These are phyloP conservation scores for Osedax frankpressi DNA, from an alignment of 2,888 invertebrate genomes.

Conservation along the genomic window DNA sequence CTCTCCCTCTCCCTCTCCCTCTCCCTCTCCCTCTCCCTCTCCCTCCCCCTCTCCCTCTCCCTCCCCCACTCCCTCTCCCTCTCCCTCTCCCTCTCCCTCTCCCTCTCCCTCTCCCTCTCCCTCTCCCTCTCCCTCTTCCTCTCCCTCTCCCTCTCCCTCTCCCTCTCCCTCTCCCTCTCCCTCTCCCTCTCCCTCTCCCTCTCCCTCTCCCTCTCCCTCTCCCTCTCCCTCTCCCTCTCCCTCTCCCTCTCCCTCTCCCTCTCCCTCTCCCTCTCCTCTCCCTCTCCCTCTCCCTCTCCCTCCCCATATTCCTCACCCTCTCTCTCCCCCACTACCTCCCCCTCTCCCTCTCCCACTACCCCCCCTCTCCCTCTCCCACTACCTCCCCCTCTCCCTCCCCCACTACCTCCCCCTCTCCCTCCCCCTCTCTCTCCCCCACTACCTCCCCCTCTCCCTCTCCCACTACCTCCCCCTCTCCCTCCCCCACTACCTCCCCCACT, in stretches of 20 bases:
- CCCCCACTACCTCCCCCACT: slow-evolving; percentile 19
- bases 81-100: neutral
- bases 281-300: neutral
- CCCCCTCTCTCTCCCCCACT: neutral
- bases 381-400: neutral
- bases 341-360: neutral
- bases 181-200: neutral
- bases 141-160: no score
- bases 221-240: neutral
- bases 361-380: neutral
- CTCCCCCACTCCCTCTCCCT: neutral
- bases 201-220: neutral
- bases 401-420: neutral
- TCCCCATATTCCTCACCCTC: no score
- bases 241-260: neutral
- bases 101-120: neutral
- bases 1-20: neutral
- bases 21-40: neutral
- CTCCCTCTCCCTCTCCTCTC: neutral
- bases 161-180: neutral
- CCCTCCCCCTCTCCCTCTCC: neutral
- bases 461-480: slow-evolving; percentile 18
- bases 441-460: neutral
- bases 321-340: no score
- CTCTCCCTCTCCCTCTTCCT: no score